Evolutionary conservation across 1,140 invertebrate genomes (phyloP).

Genomic region (Periplaneta americana): DNA sequence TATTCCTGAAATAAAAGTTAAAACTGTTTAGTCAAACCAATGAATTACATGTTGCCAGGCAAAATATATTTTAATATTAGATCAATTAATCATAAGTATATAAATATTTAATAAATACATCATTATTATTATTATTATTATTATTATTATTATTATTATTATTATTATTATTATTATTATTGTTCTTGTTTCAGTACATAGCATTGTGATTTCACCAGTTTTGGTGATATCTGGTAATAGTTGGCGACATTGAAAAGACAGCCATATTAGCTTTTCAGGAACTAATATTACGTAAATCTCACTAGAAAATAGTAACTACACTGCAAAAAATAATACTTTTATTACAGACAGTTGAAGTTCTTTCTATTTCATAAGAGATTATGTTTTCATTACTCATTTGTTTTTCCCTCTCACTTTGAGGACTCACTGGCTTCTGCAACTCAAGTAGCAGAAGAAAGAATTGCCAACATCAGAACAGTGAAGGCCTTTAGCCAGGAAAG

Average conservation of each 20-base stretch:
- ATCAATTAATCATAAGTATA: not conserved
- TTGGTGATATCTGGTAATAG: too few species aligned
- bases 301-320: too few species aligned
- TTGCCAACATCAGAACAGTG: slow-evolving; percentile 91
- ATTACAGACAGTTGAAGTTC: too few species aligned
- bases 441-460: slow-evolving; percentile 85
- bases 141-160: slow-evolving; percentile 2
- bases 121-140: not conserved
- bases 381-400: not conserved
- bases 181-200: too few species aligned
- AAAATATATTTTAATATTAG: too few species aligned
- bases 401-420: slow-evolving; percentile 37
- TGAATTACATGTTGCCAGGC: too few species aligned
- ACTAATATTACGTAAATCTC: too few species aligned
- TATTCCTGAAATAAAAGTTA: not conserved
- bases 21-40: too few species aligned
- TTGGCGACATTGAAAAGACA: too few species aligned
- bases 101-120: not conserved
- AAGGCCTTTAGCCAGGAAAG: slow-evolving; percentile 85
- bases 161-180: not conserved
- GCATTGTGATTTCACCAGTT: too few species aligned
- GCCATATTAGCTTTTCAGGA: too few species aligned
- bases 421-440: slow-evolving; percentile 78
- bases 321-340: too few species aligned
- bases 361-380: not conserved